A percentile compares a stretch with the other conserved stretches of the same genome.
Conservation (phyloP, 2,888 invertebrate species). For the Xestia c-nigrum region DNA sequence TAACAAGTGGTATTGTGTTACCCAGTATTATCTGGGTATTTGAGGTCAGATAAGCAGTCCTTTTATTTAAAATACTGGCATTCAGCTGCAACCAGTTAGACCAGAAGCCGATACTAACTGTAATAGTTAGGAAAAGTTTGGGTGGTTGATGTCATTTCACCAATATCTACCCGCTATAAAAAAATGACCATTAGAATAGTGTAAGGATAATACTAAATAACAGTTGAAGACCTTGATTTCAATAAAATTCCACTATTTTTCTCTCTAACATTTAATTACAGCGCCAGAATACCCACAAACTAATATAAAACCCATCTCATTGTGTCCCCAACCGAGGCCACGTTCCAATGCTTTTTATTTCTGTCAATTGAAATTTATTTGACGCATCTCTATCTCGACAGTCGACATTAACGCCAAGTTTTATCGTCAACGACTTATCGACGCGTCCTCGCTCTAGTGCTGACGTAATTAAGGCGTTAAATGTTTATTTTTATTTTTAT, state of each 20-base stretch:
- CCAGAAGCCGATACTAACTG: no score
- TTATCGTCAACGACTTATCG: constrained; percentile 64
- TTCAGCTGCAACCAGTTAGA: no score
- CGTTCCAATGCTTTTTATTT: constrained; percentile 67
- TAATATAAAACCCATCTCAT: constrained; percentile 42
- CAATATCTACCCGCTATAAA: background rate
- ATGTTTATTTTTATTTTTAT: constrained; percentile 26
- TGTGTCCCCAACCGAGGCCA: constrained; percentile 42
- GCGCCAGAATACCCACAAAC: constrained; percentile 32
- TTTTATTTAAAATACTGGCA: no score
- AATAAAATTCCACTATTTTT: constrained; percentile 2
- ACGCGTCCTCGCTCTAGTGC: constrained; percentile 36
- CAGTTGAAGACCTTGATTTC: background rate
- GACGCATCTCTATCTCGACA: constrained; percentile 66
- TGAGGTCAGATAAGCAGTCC: no score
- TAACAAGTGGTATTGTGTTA: no score
- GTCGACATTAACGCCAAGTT: constrained; percentile 67
- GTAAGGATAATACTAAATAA: background rate
- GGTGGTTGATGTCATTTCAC: background rate
- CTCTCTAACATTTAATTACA: constrained; percentile 43
- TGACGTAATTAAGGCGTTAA: constrained; percentile 59
- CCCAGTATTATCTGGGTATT: no score
- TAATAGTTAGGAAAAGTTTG: no score
- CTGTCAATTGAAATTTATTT: constrained; percentile 73
- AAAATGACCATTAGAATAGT: background rate